These are phyloP conservation scores for Simalia tracyae DNA, from an alignment of 2,797 vertebrate genomes.

Conservation along the genomic window DNA sequence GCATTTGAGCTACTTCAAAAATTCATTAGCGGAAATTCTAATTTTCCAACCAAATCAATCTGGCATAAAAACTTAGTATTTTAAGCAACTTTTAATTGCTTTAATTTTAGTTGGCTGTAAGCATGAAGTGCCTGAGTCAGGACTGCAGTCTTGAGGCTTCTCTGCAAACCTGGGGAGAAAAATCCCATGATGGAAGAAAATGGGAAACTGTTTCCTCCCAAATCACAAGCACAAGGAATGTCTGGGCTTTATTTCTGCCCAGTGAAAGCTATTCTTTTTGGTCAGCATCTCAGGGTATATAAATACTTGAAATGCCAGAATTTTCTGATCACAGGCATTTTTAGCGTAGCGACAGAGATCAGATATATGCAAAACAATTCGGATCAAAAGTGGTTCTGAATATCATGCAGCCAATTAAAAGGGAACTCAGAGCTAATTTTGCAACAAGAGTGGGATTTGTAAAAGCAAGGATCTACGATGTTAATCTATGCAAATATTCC, in stretches of 20 bases:
- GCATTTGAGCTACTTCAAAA: neutral
- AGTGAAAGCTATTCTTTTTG: neutral
- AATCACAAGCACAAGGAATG: neutral
- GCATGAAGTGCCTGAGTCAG: neutral
- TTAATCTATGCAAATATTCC: constrained; percentile 22
- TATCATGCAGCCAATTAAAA: constrained; percentile 48
- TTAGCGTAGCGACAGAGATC: constrained; percentile 7
- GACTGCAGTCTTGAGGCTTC: neutral
- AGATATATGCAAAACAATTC: constrained; percentile 49
- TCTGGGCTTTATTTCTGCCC: neutral
- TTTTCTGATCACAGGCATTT: neutral
- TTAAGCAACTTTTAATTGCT: neutral
- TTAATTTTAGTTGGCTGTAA: neutral
- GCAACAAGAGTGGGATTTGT: constrained; percentile 63
- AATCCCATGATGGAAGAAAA: neutral
- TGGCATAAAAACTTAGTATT: neutral
- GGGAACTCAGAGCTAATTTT: constrained; percentile 58
- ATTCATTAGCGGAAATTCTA: neutral
- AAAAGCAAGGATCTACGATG: constrained; percentile 45
- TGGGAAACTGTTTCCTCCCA: neutral
- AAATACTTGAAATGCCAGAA: neutral
- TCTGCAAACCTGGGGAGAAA: neutral
- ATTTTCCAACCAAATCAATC: neutral
- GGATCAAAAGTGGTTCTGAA: constrained; percentile 56
- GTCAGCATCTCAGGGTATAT: neutral